These are phyloP conservation scores for Heliconius congener DNA, from an alignment of 1,140 invertebrate genomes.

Conservation along the genomic window DNA sequence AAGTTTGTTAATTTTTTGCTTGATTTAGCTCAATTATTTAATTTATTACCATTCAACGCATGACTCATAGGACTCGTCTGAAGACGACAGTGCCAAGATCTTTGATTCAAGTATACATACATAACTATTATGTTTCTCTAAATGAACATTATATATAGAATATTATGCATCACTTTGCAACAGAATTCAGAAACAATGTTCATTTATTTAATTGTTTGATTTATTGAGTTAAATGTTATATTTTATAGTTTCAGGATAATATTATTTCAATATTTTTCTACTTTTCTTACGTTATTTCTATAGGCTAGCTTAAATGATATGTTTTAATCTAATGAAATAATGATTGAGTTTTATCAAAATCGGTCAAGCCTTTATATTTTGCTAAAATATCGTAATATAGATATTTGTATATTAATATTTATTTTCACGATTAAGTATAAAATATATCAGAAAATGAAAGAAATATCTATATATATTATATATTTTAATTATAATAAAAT, in stretches of 20 bases:
- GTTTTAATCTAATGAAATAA: background rate
- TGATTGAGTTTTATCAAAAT: background rate
- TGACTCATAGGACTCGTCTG: constrained; percentile 1
- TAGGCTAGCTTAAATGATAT: no score
- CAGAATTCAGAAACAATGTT: background rate
- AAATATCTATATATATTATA: no score
- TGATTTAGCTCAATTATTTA: constrained; percentile 4
- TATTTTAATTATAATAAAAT: background rate
- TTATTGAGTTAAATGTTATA: background rate
- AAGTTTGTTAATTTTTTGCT: background rate
- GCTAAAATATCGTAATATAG: no score
- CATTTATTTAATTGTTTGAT: background rate
- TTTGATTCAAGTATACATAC: constrained; percentile 4
- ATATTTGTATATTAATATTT: no score
- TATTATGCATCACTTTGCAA: background rate
- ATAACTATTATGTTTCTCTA: background rate
- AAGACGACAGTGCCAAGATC: constrained; percentile 13
- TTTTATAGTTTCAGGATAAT: background rate
- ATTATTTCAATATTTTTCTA: no score
- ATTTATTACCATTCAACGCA: background rate
- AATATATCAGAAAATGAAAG: no score
- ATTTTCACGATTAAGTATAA: no score
- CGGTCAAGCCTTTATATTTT: background rate
- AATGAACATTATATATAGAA: constrained; percentile 8
- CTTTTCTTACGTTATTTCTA: no score